Conservation (phyloP, 2,113 vertebrate genomes). For the Gasterosteus aculeatus region DNA sequence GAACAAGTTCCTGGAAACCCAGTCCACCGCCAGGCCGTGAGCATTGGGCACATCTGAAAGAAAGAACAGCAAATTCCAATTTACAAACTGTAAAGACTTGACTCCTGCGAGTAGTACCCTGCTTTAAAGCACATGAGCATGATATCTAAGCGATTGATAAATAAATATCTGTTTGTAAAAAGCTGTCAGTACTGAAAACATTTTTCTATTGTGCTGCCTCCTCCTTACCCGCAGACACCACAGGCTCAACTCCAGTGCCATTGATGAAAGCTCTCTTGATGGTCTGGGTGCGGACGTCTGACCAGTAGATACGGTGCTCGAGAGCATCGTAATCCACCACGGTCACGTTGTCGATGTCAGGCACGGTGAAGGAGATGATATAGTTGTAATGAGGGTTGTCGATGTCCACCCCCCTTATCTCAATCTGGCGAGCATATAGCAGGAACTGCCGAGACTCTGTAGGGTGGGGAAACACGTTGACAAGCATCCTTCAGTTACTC, state of each 20-base stretch:
- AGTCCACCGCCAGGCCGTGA: constrained; percentile 94
- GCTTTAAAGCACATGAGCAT: not conserved
- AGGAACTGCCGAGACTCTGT: constrained; percentile 96
- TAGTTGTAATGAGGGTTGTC: constrained; percentile 98
- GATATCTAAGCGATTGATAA: not conserved
- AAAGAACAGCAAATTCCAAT: not conserved
- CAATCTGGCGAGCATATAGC: constrained; percentile 96
- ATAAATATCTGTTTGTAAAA: not conserved
- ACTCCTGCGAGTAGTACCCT: not conserved
- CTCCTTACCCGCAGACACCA: constrained; percentile 82
- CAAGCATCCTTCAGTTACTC: constrained; percentile 12
- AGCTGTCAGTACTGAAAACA: not conserved
- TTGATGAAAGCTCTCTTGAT: constrained; percentile 99
- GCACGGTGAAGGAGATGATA: constrained; percentile 99
- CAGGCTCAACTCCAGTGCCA: constrained; percentile 93
- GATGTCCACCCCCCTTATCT: constrained; percentile 96
- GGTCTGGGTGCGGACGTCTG: constrained; percentile 94
- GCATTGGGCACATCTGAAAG: constrained; percentile 92
- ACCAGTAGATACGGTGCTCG: constrained; percentile 98
- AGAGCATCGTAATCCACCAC: constrained; percentile 94
- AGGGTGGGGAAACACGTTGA: constrained; percentile 10
- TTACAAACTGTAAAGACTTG: not conserved
- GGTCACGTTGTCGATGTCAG: constrained; percentile 95
- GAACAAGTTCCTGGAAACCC: constrained; percentile 97
- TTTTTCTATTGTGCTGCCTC: not conserved